These are phyloP conservation scores for Poecilobothrus nobilitatus DNA, from an alignment of 2,888 invertebrate genomes.

Conservation along the genomic window DNA sequence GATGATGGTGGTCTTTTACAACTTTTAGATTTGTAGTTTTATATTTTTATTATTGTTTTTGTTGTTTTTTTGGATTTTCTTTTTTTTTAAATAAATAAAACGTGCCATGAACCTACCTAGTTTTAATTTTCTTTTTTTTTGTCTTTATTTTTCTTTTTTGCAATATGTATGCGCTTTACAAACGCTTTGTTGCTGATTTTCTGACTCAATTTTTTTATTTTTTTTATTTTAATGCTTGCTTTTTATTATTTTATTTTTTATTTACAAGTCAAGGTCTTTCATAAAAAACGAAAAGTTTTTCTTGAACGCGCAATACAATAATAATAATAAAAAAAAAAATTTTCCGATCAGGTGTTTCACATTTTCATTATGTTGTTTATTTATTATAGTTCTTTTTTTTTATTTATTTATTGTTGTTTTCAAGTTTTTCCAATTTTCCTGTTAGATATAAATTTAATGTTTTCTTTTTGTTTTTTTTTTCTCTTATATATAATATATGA, in stretches of 20 bases:
- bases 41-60: neutral
- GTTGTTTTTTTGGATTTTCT: neutral
- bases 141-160: neutral
- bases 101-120: slow-evolving; percentile 6
- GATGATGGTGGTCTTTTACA: neutral
- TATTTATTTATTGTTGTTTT: neutral
- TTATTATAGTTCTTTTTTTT: neutral
- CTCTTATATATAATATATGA: too few species aligned
- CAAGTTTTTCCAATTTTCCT: too few species aligned
- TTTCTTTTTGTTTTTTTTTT: too few species aligned
- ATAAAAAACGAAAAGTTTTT: slow-evolving; percentile 4
- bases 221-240: neutral
- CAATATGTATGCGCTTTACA: neutral
- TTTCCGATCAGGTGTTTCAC: slow-evolving; percentile 1
- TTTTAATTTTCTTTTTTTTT: neutral
- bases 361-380: neutral
- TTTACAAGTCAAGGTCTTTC: slow-evolving; percentile 4
- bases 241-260: neutral
- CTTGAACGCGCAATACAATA: neutral
- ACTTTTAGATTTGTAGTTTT: neutral
- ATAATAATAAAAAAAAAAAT: neutral
- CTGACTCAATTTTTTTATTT: neutral
- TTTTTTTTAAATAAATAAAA: neutral
- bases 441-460: too few species aligned
- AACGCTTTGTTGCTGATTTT: neutral